A percentile compares a stretch with the other conserved stretches of the same genome.
These are phyloP conservation scores for Stratiomys singularior DNA, from an alignment of 2,888 invertebrate genomes.

Conservation along the genomic window DNA sequence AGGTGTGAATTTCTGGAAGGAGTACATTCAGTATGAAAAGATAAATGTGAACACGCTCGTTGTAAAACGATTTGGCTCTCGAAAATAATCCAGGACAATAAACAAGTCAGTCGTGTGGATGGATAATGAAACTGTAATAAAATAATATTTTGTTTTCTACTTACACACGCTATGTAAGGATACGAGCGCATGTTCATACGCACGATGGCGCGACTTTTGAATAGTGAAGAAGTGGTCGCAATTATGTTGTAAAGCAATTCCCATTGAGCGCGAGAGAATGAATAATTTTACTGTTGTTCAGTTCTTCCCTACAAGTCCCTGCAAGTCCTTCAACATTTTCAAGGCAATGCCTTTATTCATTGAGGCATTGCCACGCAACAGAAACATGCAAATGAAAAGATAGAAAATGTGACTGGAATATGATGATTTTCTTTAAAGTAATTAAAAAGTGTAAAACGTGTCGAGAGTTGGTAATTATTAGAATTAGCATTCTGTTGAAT, in stretches of 20 bases:
- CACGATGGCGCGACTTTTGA: not conserved
- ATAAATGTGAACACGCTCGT: not conserved
- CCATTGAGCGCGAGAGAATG: not conserved
- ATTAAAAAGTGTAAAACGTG: constrained; percentile 19
- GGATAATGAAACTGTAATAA: constrained; percentile 30
- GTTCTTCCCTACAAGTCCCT: not conserved
- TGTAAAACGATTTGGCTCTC: not conserved
- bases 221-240: constrained; percentile 26
- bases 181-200: no score
- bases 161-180: no score
- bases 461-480: constrained; percentile 22
- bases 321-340: not conserved
- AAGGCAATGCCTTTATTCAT: not conserved
- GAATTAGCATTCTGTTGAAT: not conserved
- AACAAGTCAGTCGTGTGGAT: constrained; percentile 33
- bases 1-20: constrained; percentile 32
- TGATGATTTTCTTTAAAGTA: constrained; percentile 32
- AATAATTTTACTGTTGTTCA: not conserved
- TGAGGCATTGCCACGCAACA: not conserved
- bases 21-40: not conserved
- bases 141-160: constrained; percentile 25
- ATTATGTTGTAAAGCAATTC: constrained; percentile 33
- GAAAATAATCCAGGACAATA: not conserved
- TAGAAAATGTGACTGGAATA: constrained; percentile 36
- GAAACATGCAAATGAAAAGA: not conserved